Percentiles rank a stretch among this genome's conserved stretches.
phyloP scores from a whole-genome alignment of 1,140 invertebrate genomes.

The Drosophila triauraria region DNA sequence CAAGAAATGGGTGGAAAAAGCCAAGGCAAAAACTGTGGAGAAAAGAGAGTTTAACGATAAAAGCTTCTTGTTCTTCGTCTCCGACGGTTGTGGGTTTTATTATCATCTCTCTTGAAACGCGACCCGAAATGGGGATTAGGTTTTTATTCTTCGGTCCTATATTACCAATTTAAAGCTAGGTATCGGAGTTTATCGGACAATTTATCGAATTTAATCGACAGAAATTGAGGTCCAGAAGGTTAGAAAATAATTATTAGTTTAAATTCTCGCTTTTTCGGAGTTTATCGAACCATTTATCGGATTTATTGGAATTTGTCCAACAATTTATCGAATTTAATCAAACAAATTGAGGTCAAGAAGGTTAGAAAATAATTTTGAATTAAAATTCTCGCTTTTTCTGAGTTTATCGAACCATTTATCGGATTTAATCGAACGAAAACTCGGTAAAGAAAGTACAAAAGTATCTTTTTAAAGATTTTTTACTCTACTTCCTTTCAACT shows the following conservation, averaged over 20 bases:
- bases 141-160: neutral
- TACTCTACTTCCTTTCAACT: too few relatives aligned
- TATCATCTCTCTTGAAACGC: conserved; percentile 4
- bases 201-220: neutral
- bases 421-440: neutral
- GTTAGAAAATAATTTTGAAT: too few relatives aligned
- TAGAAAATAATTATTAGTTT: too few relatives aligned
- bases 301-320: too few relatives aligned
- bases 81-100: neutral
- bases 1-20: neutral
- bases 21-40: conserved; percentile 2
- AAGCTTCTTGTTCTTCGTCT: conserved; percentile 8
- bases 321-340: neutral
- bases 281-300: neutral
- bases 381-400: too few relatives aligned
- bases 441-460: neutral
- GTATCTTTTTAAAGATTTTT: neutral
- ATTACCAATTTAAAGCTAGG: neutral
- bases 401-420: neutral
- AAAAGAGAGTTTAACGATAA: conserved; percentile 24
- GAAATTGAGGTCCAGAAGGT: too few relatives aligned
- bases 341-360: too few relatives aligned
- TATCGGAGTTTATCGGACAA: neutral
- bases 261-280: too few relatives aligned
- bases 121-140: conserved; percentile 9